A percentile compares a stretch with the other conserved stretches of the same genome.
These are phyloP conservation scores for Sphaerophoria rueppellii DNA, from an alignment of 2,888 invertebrate species.

Conservation along the genomic window DNA sequence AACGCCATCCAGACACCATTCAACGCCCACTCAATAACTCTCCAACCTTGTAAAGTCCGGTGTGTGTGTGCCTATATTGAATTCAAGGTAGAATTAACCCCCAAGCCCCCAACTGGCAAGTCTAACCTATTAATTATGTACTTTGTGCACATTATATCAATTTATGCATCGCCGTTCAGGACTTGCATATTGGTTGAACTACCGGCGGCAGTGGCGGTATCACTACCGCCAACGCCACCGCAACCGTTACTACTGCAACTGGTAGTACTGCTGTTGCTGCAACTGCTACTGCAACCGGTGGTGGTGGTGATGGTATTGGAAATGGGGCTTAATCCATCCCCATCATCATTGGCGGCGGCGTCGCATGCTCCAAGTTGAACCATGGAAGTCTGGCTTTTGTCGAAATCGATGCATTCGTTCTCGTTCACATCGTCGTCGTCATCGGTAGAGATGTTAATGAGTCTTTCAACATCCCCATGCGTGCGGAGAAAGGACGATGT, in stretches of 20 bases:
- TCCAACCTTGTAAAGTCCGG: conserved; percentile 18
- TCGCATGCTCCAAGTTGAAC: conserved; percentile 10
- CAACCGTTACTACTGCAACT: conserved; percentile 16
- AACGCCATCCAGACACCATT: conserved; percentile 49
- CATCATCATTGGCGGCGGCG: not conserved
- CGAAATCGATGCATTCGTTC: conserved; percentile 62
- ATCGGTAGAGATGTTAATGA: conserved; percentile 67
- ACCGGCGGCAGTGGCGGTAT: not conserved
- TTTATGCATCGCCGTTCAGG: conserved; percentile 52
- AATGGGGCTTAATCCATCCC: conserved; percentile 25
- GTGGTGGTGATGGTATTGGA: conserved; percentile 27
- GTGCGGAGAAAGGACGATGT: not conserved
- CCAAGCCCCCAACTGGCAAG: not conserved
- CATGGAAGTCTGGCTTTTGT: conserved; percentile 59
- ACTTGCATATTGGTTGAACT: conserved; percentile 51
- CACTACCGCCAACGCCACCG: not conserved
- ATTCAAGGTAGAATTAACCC: conserved; percentile 10
- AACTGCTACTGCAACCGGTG: conserved; percentile 60
- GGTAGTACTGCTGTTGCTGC: conserved; percentile 49
- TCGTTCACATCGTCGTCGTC: not conserved
- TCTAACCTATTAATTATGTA: conserved; percentile 66
- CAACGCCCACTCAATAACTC: not conserved
- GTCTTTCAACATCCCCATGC: conserved; percentile 51
- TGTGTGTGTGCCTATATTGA: conserved; percentile 37
- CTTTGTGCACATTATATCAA: conserved; percentile 69